Base-by-base conservation (phyloP, 2,113 vertebrate genomes). In the human (Homo sapiens) region DNA sequence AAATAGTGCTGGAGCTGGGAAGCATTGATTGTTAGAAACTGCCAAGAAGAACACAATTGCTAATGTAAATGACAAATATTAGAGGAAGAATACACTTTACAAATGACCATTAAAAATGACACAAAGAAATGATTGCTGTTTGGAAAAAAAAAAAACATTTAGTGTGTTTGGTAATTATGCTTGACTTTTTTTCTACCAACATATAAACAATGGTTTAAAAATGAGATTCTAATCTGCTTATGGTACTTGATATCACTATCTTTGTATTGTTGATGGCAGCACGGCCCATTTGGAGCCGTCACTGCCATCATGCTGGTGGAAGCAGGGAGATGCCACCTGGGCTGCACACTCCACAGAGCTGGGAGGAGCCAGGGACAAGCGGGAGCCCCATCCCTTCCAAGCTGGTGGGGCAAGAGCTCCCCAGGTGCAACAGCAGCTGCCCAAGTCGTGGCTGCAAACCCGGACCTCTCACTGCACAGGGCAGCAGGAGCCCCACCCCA, bases 91-190 rank as follows among this genome's bases (percentile, higher is more conserved):
- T 81, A 68, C 6, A 4, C 57, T 97, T 84, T 38, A 96, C 32
- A 6, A 57, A 30, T 40, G 3, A 81, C 27, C 72, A 20, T 93
- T 79, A 96, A 97, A 30, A 97, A 83, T 94, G 57, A 59, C 23
- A 83, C 38, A 89, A 95, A 98, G 96, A 97, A 98, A 98, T 68
- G 14, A 90, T 38, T 61, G 40, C 14, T 96, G 84, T 96, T 98
- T 84, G 90, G 61, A 55, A 96, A 95, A 97, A 96, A 35, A 11
- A 94, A 95, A 50, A n/a, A n/a, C n/a, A 14, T 94, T 95, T 88
- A 91, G 40, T 22, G 11, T 8, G 90, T 98, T 97, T 23, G 83
- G 13, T 59, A 94, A 38, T 94, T 93, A 97, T 4, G 0, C 45
- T 61, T 93, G 59, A 89, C 2, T 2, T 94, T 90, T 97, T 93